Conservation (phyloP, 2,888 invertebrate genomes). For the Calephelis perditalis region DNA sequence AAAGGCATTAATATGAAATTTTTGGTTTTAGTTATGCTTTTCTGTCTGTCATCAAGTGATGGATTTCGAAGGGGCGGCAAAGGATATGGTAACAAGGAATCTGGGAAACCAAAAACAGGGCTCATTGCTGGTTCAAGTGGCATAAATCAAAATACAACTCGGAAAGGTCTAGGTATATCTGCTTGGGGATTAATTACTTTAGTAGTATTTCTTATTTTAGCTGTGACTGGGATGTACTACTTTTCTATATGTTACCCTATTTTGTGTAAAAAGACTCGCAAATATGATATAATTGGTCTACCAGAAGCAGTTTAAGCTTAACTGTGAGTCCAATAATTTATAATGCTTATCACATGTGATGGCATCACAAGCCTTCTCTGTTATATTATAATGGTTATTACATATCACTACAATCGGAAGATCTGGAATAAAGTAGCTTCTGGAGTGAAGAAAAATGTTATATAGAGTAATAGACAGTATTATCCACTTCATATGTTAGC, state of each 20-base stretch:
- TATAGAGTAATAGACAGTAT: too few relatives aligned
- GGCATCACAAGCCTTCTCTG: too few relatives aligned
- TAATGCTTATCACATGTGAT: too few relatives aligned
- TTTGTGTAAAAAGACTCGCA: constrained; percentile 75
- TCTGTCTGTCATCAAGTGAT: constrained; percentile 20
- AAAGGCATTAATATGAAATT: neutral
- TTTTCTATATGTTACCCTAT: constrained; percentile 82
- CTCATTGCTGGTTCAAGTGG: neutral
- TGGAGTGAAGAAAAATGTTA: too few relatives aligned
- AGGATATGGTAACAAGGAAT: constrained; percentile 30
- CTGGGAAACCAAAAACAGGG: constrained; percentile 35
- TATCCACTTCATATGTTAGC: too few relatives aligned
- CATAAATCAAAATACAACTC: constrained; percentile 42
- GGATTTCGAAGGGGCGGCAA: constrained; percentile 21
- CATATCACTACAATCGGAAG: too few relatives aligned
- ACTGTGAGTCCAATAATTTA: too few relatives aligned
- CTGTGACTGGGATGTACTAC: constrained; percentile 79
- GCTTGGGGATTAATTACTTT: constrained; percentile 82
- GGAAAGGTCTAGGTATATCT: constrained; percentile 72
- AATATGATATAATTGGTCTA: constrained; percentile 76
- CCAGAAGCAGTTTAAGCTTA: constrained; percentile 50
- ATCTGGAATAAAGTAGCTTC: too few relatives aligned
- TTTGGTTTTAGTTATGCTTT: constrained; percentile 22
- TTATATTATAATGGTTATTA: too few relatives aligned
- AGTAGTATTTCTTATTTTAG: constrained; percentile 67